Percentiles rank a stretch among this genome's conserved stretches.
Conservation (phyloP, 1,140 invertebrate genomes). For the Drosophila nigrodunni region DNA sequence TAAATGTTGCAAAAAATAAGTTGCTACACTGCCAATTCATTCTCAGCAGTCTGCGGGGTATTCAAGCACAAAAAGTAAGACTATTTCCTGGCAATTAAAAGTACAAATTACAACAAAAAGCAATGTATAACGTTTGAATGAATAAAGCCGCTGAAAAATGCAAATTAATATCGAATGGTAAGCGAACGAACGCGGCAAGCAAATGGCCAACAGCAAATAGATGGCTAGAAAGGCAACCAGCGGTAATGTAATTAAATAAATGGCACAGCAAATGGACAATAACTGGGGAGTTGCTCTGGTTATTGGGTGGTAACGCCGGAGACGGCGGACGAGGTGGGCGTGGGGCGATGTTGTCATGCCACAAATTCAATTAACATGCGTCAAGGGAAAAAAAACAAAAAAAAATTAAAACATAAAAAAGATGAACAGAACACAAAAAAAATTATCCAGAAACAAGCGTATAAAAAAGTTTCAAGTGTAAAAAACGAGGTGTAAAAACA, state of each 20-base stretch:
- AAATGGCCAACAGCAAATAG: constrained; percentile 42
- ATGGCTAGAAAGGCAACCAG: constrained; percentile 68
- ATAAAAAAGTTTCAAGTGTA: constrained; percentile 54
- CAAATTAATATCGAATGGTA: constrained; percentile 60
- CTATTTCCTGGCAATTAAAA: constrained; percentile 58
- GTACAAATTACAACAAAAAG: constrained; percentile 21
- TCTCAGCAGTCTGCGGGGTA: constrained; percentile 17
- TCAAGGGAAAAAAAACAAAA: constrained; percentile 32
- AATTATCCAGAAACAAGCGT: constrained; percentile 55
- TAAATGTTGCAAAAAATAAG: constrained; percentile 9
- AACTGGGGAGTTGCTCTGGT: constrained; percentile 16
- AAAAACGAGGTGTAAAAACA: constrained; percentile 71
- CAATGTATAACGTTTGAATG: constrained; percentile 37
- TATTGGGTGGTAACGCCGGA: not conserved
- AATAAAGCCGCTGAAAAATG: constrained; percentile 70
- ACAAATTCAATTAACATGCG: constrained; percentile 75
- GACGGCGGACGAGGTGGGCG: not conserved
- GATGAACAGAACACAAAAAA: constrained; percentile 30
- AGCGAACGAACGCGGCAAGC: constrained; percentile 8
- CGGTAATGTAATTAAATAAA: constrained; percentile 76
- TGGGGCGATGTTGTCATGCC: constrained; percentile 38
- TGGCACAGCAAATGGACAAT: constrained; percentile 50
- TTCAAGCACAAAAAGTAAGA: constrained; percentile 38
- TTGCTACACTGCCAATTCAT: constrained; percentile 17
- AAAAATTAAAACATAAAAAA: constrained; percentile 58